Conservation (phyloP, 1,140 invertebrate species). For the Hycleus phaleratus region DNA sequence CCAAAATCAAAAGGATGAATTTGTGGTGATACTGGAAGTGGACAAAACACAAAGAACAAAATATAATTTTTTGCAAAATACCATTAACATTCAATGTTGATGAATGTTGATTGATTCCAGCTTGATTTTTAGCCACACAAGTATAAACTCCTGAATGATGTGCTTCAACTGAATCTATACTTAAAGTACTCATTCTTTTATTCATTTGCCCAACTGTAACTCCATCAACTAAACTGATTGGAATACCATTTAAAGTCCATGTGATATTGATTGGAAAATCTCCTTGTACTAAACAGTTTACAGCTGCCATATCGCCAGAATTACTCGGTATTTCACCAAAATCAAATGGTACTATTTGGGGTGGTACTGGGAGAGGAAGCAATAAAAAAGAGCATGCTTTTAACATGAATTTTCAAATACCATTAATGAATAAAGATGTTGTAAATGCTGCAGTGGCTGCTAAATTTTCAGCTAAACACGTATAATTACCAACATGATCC, state of each 20-base stretch:
- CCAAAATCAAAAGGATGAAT: conserved; percentile 46
- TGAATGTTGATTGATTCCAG: conserved; percentile 52
- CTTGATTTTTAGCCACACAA: conserved; percentile 58
- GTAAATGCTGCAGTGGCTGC: conserved; percentile 44
- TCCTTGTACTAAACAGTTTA: conserved; percentile 50
- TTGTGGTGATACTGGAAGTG: conserved; percentile 41
- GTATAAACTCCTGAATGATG: conserved; percentile 58
- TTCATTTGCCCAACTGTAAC: conserved; percentile 48
- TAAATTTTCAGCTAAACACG: conserved; percentile 48
- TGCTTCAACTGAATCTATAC: conserved; percentile 51
- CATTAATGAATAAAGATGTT: conserved; percentile 50
- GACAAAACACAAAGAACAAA: conserved; percentile 9
- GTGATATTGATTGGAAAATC: conserved; percentile 48
- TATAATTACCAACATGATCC: conserved; percentile 49
- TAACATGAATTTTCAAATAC: conserved; percentile 35
- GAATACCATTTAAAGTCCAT: conserved; percentile 38
- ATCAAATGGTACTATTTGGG: conserved; percentile 46
- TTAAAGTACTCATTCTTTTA: conserved; percentile 55
- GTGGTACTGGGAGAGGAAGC: conserved; percentile 36
- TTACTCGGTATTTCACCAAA: conserved; percentile 45
- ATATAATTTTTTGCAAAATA: conserved; percentile 35
- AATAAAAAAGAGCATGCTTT: conserved; percentile 1
- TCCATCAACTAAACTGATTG: conserved; percentile 25
- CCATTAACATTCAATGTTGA: conserved; percentile 56
- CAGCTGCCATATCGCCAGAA: conserved; percentile 48